Conservation (phyloP, 2,797 vertebrate genomes). For the Ficedula albicollis region DNA sequence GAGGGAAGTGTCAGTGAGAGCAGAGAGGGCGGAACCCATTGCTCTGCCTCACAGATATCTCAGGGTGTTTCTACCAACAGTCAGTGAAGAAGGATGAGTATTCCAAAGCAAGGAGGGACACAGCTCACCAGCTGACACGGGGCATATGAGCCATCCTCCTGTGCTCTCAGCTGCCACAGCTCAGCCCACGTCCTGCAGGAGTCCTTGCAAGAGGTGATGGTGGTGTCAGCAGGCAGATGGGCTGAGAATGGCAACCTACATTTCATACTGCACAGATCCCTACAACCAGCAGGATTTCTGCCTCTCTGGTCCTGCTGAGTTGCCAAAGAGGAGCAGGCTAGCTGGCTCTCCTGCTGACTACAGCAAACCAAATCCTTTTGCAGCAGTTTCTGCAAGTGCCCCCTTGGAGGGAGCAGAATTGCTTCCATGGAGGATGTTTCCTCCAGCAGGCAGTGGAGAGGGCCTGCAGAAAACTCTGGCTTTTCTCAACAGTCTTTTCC, state of each 20-base stretch:
- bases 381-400: not conserved
- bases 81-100: not conserved
- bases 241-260: not conserved
- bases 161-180: not conserved
- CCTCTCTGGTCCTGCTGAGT: not conserved
- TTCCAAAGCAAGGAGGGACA: not conserved
- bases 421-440: not conserved
- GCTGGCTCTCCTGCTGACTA: not conserved
- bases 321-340: not conserved
- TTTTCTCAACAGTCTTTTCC: not conserved
- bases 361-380: not conserved
- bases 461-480: not conserved
- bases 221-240: not conserved
- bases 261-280: not conserved
- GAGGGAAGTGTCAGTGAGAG: not conserved
- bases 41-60: not conserved
- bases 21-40: not conserved
- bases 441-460: not conserved
- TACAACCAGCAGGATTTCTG: not conserved
- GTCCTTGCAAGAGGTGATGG: not conserved
- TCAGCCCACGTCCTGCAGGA: not conserved
- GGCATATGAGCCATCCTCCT: not conserved
- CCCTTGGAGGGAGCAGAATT: not conserved
- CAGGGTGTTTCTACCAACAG: not conserved
- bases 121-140: not conserved